Base-by-base conservation (phyloP, 2,797 vertebrate genomes). In the Huso huso region DNA sequence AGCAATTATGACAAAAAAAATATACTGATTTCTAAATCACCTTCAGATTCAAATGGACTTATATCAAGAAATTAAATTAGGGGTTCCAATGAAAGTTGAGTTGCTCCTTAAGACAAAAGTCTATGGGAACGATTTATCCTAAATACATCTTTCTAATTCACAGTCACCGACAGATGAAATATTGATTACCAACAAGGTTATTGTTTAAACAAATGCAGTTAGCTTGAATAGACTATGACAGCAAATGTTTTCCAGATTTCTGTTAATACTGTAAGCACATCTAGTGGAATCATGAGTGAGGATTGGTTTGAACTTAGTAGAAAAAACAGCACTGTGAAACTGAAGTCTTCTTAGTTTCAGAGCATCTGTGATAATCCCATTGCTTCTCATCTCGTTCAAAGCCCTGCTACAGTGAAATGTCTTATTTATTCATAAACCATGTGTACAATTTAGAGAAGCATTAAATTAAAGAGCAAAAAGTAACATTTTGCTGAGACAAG, bases 361-460 rank as follows among this genome's bases (percentile, higher is more conserved):
- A 70, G 66, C 70, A 74, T 79, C 82, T 77, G 82, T 74, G 75
- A 79, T 80, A 83, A 84, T 85, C 82, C 82, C 77, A 81, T 81
- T 67, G 64, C 62, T 83, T 9, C 76, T 69, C 74, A 76, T 76
- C 75, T 74, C 37, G 5, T 37, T 80, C 78, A 78, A 81, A 82
- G 74, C 73, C 72, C 74, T n/a, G 11, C 73, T 74, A 86, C 78
- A 82, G 75, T 73, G 78, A 82, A 69, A 70, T 60, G 69, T 82
- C 61, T 86, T 82, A 88, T 84, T 88, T 86, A 88, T 88, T 87
- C 83, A 87, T 87, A 82, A 87, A 75, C 57, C 49, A 62, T 48
- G 70, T 70, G 74, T 77, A 72, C 75, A 73, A 80, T 83, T 78
- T 75, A 80, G 80, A 74, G 68, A 71, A 78, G 78, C 78, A 80